Evolutionary conservation across 64 coral and sea anemone genomes (phyloP).

Genomic region (Exaiptasia diaphana): DNA sequence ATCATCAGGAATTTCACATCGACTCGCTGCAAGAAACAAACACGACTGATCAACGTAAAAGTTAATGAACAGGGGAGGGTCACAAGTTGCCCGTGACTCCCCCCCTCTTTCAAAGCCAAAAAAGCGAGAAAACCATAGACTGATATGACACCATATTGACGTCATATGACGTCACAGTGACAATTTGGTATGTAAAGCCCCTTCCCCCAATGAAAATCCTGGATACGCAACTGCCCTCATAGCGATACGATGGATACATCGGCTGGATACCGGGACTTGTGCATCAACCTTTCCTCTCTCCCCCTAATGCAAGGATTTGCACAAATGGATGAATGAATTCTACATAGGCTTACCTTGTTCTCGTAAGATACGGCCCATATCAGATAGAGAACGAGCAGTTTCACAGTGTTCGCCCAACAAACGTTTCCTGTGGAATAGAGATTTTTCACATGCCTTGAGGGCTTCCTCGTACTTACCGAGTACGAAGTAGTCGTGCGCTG

Average conservation of each 20-base stretch:
- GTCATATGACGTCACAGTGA: no score
- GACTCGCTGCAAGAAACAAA: no score
- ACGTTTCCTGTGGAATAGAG: neutral
- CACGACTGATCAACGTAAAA: neutral
- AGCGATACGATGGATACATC: neutral
- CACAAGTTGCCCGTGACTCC: no score
- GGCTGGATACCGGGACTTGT: neutral
- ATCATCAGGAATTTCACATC: no score
- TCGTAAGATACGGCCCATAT: neutral
- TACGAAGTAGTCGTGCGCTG: constrained; percentile 27
- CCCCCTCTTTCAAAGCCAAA: no score
- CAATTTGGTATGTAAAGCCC: no score
- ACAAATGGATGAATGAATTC: neutral
- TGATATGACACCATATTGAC: neutral
- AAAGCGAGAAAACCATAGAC: no score
- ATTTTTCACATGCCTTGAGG: neutral
- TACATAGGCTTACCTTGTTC: neutral
- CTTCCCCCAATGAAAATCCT: no score
- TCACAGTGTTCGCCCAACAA: constrained; percentile 33
- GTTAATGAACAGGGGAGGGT: no score
- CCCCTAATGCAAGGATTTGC: neutral
- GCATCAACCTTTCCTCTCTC: no score
- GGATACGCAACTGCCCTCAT: no score
- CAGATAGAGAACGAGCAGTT: constrained; percentile 29
- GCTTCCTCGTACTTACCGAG: constrained; percentile 11